Evolutionary conservation across 2,797 vertebrate species (phyloP), one percentile per base, ranked within the genome.

Genomic region (Podarcis siculus): DNA sequence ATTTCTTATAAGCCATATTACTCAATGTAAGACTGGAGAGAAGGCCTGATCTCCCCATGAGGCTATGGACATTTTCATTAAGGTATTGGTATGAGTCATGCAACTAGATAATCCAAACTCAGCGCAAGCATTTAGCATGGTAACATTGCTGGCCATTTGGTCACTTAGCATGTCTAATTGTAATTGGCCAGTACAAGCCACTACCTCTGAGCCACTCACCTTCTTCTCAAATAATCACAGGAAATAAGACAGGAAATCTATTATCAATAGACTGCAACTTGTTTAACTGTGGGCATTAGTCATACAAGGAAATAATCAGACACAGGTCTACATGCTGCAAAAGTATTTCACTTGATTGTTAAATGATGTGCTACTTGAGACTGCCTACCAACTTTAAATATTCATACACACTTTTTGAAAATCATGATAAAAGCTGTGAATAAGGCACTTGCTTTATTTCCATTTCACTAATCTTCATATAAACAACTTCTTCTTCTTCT

Each of bases 191-290:
- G 71, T 30, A 69, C 87, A 91, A 73, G 21, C 42, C 82, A 35
- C 12, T 88, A 77, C 19, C 27, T 64, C 32, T 76, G 27, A 89
- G 4, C 78, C 35, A 13, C 17, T 89, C 75, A 83, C 72, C 81
- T 12, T 3, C 25, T 37, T 86, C 27, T 49, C 25, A 87, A 69
- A 77, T 45, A 35, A 82, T 72, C 80, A 87, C 67, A 23, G 72
- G 45, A 75, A 35, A 89, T 23, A n/a, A 85, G 72, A 90, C 89
- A 95, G 89, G 90, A 93, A 93, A 89, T 83, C 42, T 89, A 82
- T 80, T 91, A 90, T n/a, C 84, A 76, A 64, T 0, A 89, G 73
- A 82, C 0, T 0, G 83, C 80, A 94, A 87, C 82, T 82, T 92
- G 73, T 91, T 79, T 90, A 95, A 90, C 32, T 84, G n/a, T 83